Percentiles rank a stretch among this genome's conserved stretches.
phyloP scores from a whole-genome alignment of 2,113 vertebrate genomes.

The Platichthys flesus region DNA sequence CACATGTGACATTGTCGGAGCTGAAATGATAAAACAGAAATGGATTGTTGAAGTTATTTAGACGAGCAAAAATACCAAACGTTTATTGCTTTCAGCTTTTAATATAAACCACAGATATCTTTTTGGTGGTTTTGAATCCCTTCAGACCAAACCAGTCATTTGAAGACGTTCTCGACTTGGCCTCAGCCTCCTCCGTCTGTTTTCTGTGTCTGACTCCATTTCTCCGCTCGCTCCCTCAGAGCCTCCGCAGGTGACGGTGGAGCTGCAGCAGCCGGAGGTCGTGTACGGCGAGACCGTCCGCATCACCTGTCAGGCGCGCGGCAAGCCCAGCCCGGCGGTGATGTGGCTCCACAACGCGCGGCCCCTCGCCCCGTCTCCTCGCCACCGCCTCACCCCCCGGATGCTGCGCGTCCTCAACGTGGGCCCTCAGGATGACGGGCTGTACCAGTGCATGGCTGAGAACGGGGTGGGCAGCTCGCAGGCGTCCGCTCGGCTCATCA shows the following conservation, averaged over 20 bases:
- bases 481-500: slow-evolving; percentile 89
- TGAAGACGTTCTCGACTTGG: too few species aligned
- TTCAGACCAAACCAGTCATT: too few species aligned
- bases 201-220: neutral
- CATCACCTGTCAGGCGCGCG: slow-evolving; percentile 90
- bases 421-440: slow-evolving; percentile 90
- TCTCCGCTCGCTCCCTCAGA: slow-evolving; percentile 77
- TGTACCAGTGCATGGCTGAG: slow-evolving; percentile 98
- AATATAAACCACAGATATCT: too few species aligned
- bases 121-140: too few species aligned
- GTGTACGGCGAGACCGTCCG: slow-evolving; percentile 89
- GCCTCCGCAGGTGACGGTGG: slow-evolving; percentile 92
- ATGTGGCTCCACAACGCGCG: slow-evolving; percentile 91
- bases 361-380: slow-evolving; percentile 84
- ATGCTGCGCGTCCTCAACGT: slow-evolving; percentile 85
- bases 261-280: slow-evolving; percentile 89
- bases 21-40: slow-evolving; percentile 9
- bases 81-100: neutral
- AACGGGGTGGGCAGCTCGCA: slow-evolving; percentile 95
- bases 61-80: neutral
- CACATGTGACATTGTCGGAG: slow-evolving; percentile 13
- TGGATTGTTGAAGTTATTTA: neutral
- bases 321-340: slow-evolving; percentile 90
- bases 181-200: too few species aligned
- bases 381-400: slow-evolving; percentile 83